Conservation (phyloP, 2,888 invertebrate genomes). For the Cistogaster globosa region DNA sequence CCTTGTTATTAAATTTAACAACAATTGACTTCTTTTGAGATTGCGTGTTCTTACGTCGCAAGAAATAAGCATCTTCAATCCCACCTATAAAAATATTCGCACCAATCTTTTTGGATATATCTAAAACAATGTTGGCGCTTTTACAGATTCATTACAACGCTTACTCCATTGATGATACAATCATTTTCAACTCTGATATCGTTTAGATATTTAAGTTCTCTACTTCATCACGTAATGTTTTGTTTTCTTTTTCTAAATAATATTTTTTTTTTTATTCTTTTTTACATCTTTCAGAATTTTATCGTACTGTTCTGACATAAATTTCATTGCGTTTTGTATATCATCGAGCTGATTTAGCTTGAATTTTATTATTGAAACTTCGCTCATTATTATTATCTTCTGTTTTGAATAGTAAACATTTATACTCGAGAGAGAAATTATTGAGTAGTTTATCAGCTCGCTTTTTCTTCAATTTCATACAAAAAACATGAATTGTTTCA, state of each 20-base stretch:
- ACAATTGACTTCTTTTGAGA: neutral
- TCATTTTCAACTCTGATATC: constrained; percentile 21
- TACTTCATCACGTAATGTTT: constrained; percentile 5
- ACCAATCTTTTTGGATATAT: constrained; percentile 6
- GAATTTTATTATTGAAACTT: constrained; percentile 9
- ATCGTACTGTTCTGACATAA: constrained; percentile 14
- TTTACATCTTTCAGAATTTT: constrained; percentile 8
- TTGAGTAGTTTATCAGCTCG: neutral
- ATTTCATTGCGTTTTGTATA: constrained; percentile 2
- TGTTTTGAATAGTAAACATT: constrained; percentile 10
- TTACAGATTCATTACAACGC: neutral
- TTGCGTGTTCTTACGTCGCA: neutral
- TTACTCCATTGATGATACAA: constrained; percentile 35
- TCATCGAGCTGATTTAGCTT: constrained; percentile 22
- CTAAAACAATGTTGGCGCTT: constrained; percentile 8
- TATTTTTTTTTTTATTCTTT: neutral
- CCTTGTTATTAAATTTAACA: constrained; percentile 20
- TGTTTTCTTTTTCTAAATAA: constrained; percentile 19
- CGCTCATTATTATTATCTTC: constrained; percentile 13
- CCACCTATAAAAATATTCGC: neutral
- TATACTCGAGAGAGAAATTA: neutral
- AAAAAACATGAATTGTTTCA: neutral
- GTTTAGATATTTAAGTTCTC: constrained; percentile 19
- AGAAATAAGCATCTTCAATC: constrained; percentile 30
- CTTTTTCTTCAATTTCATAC: constrained; percentile 5